Percentiles rank a stretch among this genome's conserved stretches.
Conservation (phyloP, 2,797 vertebrate genomes). For the Sebastes vulpes region DNA sequence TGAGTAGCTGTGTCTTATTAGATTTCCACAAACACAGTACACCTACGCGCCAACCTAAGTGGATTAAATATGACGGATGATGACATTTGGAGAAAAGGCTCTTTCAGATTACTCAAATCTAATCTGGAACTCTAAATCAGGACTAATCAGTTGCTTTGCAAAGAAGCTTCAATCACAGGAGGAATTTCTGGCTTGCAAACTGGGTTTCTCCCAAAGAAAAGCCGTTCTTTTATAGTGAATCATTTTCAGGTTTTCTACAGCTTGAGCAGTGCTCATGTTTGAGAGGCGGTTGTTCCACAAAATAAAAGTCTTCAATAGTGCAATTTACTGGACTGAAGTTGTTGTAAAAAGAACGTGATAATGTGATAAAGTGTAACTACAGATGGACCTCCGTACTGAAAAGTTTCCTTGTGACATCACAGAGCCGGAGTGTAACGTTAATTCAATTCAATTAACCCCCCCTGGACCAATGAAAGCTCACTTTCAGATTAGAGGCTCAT, state of each 20-base stretch:
- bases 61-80: slow-evolving; percentile 85
- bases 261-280: slow-evolving; percentile 39
- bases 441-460: slow-evolving; percentile 79
- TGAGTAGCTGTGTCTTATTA: slow-evolving; percentile 80
- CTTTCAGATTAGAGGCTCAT: slow-evolving; percentile 77
- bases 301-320: slow-evolving; percentile 37
- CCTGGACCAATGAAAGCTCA: slow-evolving; percentile 68
- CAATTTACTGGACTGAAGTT: slow-evolving; percentile 19
- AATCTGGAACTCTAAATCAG: slow-evolving; percentile 84
- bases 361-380: slow-evolving; percentile 23
- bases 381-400: slow-evolving; percentile 32
- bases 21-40: slow-evolving; percentile 82
- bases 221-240: slow-evolving; percentile 57
- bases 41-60: slow-evolving; percentile 81
- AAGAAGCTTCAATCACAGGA: slow-evolving; percentile 76
- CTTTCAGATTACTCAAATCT: slow-evolving; percentile 83
- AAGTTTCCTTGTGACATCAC: slow-evolving; percentile 71
- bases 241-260: slow-evolving; percentile 74
- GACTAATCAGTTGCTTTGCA: slow-evolving; percentile 82
- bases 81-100: slow-evolving; percentile 84
- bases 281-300: slow-evolving; percentile 5
- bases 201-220: slow-evolving; percentile 73
- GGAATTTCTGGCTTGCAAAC: slow-evolving; percentile 71
- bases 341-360: neutral
- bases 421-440: slow-evolving; percentile 62